Percentiles rank a stretch among this genome's conserved stretches.
phyloP scores from a whole-genome alignment of 1,140 invertebrate species.

The Halesus radiatus region DNA sequence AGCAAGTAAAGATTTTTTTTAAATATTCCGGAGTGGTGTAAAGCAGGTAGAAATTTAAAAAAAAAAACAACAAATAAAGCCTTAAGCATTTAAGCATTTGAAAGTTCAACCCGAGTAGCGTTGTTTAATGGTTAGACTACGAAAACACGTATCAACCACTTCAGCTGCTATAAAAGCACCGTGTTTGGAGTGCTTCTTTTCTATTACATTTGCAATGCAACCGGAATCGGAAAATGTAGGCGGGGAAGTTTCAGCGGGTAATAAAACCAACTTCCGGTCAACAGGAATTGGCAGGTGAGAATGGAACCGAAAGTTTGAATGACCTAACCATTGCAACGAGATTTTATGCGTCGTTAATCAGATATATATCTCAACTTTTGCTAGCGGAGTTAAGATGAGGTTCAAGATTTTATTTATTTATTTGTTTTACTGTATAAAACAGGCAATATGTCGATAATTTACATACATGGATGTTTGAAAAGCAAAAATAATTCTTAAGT shows the following conservation, averaged over 20 bases:
- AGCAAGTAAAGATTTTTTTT: too few species aligned
- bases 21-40: neutral
- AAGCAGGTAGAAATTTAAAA: neutral
- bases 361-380: neutral
- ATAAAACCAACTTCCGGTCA: slow-evolving; percentile 17
- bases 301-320: neutral
- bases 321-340: neutral
- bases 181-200: neutral
- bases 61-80: neutral
- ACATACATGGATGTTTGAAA: too few species aligned
- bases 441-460: too few species aligned
- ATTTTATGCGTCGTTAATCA: slow-evolving; percentile 9
- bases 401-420: too few species aligned
- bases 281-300: slow-evolving; percentile 16
- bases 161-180: neutral
- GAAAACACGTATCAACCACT: neutral
- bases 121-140: neutral
- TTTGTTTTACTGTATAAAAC: too few species aligned
- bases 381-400: neutral
- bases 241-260: neutral
- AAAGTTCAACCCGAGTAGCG: too few species aligned
- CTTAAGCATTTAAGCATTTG: too few species aligned
- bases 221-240: neutral
- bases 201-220: slow-evolving; percentile 17
- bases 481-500: too few species aligned